A percentile compares a stretch with the other conserved stretches of the same genome.
phyloP scores from a whole-genome alignment of 2,113 vertebrate genomes.

The Psophia crepitans region DNA sequence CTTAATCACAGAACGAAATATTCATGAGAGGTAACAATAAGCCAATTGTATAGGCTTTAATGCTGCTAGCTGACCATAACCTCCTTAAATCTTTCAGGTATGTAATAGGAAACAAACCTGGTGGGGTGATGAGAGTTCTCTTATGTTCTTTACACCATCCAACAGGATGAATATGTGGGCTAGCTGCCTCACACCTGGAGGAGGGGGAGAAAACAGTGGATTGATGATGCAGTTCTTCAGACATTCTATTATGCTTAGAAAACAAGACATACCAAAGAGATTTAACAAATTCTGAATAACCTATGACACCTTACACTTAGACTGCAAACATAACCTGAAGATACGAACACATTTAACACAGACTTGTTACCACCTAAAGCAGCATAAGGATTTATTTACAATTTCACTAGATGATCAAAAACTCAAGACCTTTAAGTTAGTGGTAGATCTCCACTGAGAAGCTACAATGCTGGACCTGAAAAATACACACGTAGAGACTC shows the following conservation, averaged over 20 bases:
- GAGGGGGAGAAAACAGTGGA: not conserved
- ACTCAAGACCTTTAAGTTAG: not conserved
- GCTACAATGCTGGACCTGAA: not conserved
- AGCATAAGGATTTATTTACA: not conserved
- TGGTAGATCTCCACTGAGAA: not conserved
- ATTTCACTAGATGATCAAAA: not conserved
- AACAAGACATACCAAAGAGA: not conserved
- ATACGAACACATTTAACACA: not conserved
- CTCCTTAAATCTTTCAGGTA: not conserved
- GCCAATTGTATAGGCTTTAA: not conserved
- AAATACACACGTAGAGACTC: not conserved
- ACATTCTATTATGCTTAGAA: not conserved
- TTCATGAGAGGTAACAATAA: not conserved
- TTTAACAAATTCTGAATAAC: not conserved
- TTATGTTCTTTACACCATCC: constrained; percentile 87
- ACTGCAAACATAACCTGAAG: not conserved
- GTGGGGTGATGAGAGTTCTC: constrained; percentile 81
- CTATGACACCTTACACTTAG: not conserved
- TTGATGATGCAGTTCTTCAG: not conserved
- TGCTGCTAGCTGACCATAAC: not conserved
- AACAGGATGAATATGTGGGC: constrained; percentile 87
- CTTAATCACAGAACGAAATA: not conserved
- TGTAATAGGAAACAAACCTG: constrained; percentile 70
- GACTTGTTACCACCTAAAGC: not conserved
- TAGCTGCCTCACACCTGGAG: constrained; percentile 84